phyloP scores from a whole-genome alignment of 2,113 vertebrate genomes.

The Oenanthe oenanthe region DNA sequence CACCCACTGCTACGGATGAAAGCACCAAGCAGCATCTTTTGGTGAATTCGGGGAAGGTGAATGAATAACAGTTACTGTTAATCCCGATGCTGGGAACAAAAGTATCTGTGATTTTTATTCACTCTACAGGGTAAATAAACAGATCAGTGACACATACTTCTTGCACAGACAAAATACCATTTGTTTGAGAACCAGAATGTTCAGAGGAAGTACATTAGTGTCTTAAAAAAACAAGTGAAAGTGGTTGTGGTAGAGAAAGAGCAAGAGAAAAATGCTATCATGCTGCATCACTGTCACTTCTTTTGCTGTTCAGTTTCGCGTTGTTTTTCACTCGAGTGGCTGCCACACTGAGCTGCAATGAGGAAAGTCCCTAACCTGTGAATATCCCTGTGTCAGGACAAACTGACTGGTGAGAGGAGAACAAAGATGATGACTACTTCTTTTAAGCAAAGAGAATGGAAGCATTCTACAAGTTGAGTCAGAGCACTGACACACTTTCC shows the following conservation, averaged over 20 bases:
- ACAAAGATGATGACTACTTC: not conserved
- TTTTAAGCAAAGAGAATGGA: not conserved
- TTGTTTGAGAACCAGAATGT: not conserved
- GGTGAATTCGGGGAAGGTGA: not conserved
- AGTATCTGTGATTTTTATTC: not conserved
- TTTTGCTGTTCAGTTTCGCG: not conserved
- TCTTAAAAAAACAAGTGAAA: not conserved
- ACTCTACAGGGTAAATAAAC: not conserved
- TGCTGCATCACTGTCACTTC: not conserved
- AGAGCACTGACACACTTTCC: conserved; percentile 6
- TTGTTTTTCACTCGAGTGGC: fast-evolving
- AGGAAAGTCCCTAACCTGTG: not conserved
- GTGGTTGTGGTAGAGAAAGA: not conserved
- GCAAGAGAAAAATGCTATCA: not conserved
- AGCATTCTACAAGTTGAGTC: not conserved
- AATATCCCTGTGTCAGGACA: not conserved
- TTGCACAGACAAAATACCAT: not conserved
- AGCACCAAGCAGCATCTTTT: not conserved
- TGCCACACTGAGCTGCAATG: not conserved
- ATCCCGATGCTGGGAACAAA: not conserved
- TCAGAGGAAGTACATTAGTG: not conserved
- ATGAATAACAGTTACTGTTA: not conserved
- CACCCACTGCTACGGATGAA: not conserved
- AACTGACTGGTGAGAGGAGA: not conserved
- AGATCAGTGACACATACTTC: not conserved